Evolutionary conservation across 2,888 invertebrate genomes (phyloP).

Genomic region (Archaeoteleia sp.): DNA sequence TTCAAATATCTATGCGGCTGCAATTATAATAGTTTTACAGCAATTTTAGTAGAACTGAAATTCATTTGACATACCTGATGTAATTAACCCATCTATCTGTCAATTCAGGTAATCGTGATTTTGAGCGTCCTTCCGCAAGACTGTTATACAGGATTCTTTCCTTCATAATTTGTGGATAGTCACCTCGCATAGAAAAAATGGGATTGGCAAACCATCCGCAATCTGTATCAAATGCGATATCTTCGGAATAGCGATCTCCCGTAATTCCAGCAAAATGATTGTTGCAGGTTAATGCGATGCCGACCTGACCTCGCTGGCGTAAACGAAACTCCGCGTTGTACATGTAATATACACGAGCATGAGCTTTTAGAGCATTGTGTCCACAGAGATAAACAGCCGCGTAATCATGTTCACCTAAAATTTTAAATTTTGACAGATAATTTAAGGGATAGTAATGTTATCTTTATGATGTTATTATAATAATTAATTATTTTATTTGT

Average conservation of each 20-base stretch:
- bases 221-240: conserved; percentile 67
- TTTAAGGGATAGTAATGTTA: too few relatives aligned
- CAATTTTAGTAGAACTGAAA: too few relatives aligned
- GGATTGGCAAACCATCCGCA: conserved; percentile 76
- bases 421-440: too few relatives aligned
- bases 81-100: conserved; percentile 77
- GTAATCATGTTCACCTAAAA: conserved; percentile 42
- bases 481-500: too few relatives aligned
- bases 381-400: conserved; percentile 75
- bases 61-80: too few relatives aligned
- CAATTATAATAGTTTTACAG: too few relatives aligned
- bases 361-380: conserved; percentile 84
- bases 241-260: conserved; percentile 44
- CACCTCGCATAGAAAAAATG: conserved; percentile 75
- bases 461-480: too few relatives aligned
- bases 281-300: conserved; percentile 35
- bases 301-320: conserved; percentile 76
- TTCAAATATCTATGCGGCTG: too few relatives aligned
- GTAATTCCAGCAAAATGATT: conserved; percentile 51
- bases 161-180: conserved; percentile 77
- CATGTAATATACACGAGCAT: conserved; percentile 82
- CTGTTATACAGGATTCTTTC: conserved; percentile 73
- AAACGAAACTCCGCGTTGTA: conserved; percentile 79
- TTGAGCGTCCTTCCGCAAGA: conserved; percentile 69
- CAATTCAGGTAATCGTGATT: conserved; percentile 76